Evolutionary conservation across 2,797 vertebrate species (phyloP).

Genomic region (Mustela erminea): DNA sequence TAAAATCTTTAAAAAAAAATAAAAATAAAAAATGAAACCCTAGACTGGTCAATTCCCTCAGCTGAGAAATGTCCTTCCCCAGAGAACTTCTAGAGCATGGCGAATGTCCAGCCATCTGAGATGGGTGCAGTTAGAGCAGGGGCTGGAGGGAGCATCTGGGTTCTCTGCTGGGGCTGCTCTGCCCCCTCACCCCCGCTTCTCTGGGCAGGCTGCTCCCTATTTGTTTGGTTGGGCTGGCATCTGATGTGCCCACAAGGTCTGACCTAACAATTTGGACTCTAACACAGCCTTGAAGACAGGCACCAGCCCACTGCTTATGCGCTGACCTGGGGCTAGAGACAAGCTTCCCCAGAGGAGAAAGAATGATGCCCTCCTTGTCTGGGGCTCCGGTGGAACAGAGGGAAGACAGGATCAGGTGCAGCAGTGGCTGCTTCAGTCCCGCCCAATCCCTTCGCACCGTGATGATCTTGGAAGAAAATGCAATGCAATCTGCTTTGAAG

Average conservation of each 20-base stretch:
- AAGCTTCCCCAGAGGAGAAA: neutral
- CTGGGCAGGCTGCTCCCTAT: neutral
- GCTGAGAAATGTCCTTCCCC: conserved; percentile 64
- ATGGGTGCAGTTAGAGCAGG: neutral
- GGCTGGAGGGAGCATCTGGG: neutral
- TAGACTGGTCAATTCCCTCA: conserved; percentile 24
- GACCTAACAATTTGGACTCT: neutral
- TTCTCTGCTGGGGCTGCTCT: neutral
- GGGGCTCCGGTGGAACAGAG: neutral
- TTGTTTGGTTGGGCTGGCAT: neutral
- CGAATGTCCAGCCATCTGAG: neutral
- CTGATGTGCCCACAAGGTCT: neutral
- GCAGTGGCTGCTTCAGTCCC: no score
- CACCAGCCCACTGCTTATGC: neutral
- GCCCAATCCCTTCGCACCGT: neutral
- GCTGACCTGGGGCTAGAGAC: neutral
- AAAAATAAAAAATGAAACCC: neutral
- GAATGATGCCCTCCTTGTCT: neutral
- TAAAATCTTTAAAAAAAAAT: neutral
- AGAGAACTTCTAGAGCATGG: neutral
- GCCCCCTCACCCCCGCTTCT: neutral
- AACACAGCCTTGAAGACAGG: neutral
- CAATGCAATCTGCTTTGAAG: neutral
- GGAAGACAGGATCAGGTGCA: neutral
- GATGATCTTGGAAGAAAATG: neutral